These are phyloP conservation scores for Rapana venosa DNA, from an alignment of 2,888 invertebrate species.

Conservation along the genomic window DNA sequence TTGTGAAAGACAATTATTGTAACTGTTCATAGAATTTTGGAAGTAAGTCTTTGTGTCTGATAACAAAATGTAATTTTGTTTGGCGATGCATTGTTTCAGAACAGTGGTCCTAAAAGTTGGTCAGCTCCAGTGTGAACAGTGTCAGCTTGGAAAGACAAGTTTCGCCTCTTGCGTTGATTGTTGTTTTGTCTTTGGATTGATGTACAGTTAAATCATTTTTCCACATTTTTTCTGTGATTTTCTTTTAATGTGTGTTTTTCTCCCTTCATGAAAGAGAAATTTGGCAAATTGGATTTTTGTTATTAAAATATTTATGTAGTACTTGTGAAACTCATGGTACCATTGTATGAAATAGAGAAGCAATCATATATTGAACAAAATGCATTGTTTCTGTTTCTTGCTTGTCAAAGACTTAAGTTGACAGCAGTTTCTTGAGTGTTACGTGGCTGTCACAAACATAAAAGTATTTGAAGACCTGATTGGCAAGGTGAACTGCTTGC, in stretches of 20 bases:
- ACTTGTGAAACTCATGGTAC: too few relatives aligned
- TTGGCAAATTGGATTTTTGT: too few relatives aligned
- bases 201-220: neutral
- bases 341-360: too few relatives aligned
- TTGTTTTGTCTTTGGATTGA: neutral
- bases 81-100: conserved; percentile 36
- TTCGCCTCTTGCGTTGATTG: neutral
- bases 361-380: too few relatives aligned
- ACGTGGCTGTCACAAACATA: too few relatives aligned
- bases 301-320: too few relatives aligned
- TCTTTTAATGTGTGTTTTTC: neutral
- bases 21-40: neutral
- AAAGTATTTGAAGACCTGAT: too few relatives aligned
- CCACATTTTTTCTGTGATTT: neutral
- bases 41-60: neutral
- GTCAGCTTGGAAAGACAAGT: neutral
- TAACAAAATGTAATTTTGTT: conserved; percentile 10
- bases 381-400: too few relatives aligned
- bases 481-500: too few relatives aligned
- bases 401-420: too few relatives aligned
- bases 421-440: too few relatives aligned
- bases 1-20: too few relatives aligned
- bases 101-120: neutral
- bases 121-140: neutral
- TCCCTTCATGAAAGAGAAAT: neutral